Base-by-base conservation (phyloP, 2,797 vertebrate species). In the Cryptoprocta ferox region DNA sequence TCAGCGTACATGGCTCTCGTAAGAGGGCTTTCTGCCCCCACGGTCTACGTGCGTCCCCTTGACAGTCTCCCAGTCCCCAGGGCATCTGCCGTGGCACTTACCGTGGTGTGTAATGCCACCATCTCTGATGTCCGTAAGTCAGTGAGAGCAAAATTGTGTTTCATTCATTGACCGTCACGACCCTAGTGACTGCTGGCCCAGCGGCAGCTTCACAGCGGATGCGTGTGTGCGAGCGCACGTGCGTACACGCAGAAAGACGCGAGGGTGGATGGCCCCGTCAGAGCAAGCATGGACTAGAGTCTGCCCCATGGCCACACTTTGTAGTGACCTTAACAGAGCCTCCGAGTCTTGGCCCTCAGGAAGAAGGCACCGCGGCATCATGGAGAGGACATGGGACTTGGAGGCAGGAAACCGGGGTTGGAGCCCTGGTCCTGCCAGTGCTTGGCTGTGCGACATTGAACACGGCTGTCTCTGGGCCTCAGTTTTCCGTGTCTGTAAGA, bases 71-170 rank as follows among this genome's bases (percentile, higher is more conserved):
- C 48, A 56, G 66, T 28, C 26, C 66, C 35, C 2, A 1, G 15
- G 30, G 50, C 18, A 5, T 59, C 84, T 21, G 11, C 37, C 6
- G 3, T 0, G 1, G 50, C 4, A 3, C 35, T 39, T 30, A 0
- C 21, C 28, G 13, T 42, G 66, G 48, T 86, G 66, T 56, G 35
- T 71, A 42, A 71, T 39, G 84, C 30, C 66, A 71, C 24, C 6
- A 1, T 19, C 26, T 53, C 48, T 56, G 35, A 21, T 1, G 28
- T 56, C 48, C 39, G 11, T 86, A 21, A 71, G 35, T 37, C 26
- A n/a, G 26, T 56, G 26, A 39, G 84, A 39, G 48, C 35, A 86
- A 37, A 39, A 71, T 14, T 30, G 28, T 37, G 10, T 37, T 37
- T 21, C 35, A 21, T 53, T 53, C 39, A 30, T 30, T 86, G n/a